Conservation (phyloP, 2,888 invertebrate genomes). For the Melolontha melolontha region DNA sequence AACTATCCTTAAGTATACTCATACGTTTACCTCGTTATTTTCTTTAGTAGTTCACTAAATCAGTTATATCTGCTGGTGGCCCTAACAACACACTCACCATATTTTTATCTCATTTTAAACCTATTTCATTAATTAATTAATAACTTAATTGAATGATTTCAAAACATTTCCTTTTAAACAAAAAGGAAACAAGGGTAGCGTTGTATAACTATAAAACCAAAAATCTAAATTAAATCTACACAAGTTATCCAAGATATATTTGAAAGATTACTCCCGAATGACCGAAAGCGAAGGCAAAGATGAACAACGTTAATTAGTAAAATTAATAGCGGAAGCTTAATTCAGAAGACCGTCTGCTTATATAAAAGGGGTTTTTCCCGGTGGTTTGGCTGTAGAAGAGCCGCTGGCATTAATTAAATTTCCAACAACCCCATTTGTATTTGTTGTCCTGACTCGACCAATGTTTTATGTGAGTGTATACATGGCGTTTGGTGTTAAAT, state of each 20-base stretch:
- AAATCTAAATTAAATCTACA: conserved; percentile 14
- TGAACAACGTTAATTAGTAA: conserved; percentile 32
- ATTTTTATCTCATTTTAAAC: no score
- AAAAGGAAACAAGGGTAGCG: not conserved
- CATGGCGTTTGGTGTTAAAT: no score
- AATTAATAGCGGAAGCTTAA: conserved; percentile 33
- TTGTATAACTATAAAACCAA: not conserved
- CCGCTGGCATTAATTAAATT: conserved; percentile 22
- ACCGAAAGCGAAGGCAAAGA: conserved; percentile 2
- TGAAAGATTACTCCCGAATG: no score
- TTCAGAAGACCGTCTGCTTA: conserved; percentile 19
- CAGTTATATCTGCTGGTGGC: no score
- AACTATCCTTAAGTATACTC: no score
- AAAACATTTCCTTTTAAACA: not conserved
- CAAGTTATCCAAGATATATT: not conserved
- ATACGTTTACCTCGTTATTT: no score
- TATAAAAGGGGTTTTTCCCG: conserved; percentile 20
- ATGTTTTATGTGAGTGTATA: no score
- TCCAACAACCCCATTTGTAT: conserved; percentile 12
- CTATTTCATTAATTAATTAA: no score
- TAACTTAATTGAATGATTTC: no score
- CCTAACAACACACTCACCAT: no score
- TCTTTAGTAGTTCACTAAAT: no score
- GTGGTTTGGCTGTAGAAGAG: not conserved
- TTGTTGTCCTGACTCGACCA: not conserved